These are phyloP conservation scores for Stegana nigrithorax DNA, from an alignment of 2,888 invertebrate species.

Conservation along the genomic window DNA sequence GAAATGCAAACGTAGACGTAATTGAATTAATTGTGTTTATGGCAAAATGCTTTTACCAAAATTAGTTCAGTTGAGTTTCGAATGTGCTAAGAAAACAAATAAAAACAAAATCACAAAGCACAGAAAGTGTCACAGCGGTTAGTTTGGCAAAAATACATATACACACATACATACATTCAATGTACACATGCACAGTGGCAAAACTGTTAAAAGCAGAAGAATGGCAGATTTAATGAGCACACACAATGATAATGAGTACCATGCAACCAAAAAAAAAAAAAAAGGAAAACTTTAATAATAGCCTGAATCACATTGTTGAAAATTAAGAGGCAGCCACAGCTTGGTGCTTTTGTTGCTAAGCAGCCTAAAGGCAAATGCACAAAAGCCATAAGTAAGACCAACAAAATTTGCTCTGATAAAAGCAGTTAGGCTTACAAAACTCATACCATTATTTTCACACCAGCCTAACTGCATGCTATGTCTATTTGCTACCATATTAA, in stretches of 20 bases:
- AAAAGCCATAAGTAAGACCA: slow-evolving; percentile 1
- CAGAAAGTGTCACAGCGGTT: slow-evolving; percentile 51
- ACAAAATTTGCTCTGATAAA: slow-evolving; percentile 48
- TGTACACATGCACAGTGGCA: background rate
- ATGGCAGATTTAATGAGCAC: background rate
- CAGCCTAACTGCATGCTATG: too few species aligned
- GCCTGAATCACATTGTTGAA: too few species aligned
- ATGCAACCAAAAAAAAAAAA: slow-evolving; percentile 26
- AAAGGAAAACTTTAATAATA: too few species aligned
- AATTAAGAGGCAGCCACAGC: too few species aligned
- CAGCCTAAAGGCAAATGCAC: slow-evolving; percentile 24
- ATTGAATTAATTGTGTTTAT: slow-evolving; percentile 56
- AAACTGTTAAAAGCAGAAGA: background rate
- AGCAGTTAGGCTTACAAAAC: too few species aligned
- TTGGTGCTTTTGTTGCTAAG: too few species aligned
- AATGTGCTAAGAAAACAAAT: background rate
- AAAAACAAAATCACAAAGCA: background rate
- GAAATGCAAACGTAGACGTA: slow-evolving; percentile 51
- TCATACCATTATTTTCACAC: too few species aligned
- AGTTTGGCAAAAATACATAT: slow-evolving; percentile 9
- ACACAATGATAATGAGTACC: slow-evolving; percentile 2
- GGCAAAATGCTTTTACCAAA: slow-evolving; percentile 57
- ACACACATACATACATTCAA: too few species aligned
- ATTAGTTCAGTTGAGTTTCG: slow-evolving; percentile 47
- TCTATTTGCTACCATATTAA: too few species aligned